Evolutionary conservation across 2,888 invertebrate genomes (phyloP).

Genomic region (Diarsia dahlii): DNA sequence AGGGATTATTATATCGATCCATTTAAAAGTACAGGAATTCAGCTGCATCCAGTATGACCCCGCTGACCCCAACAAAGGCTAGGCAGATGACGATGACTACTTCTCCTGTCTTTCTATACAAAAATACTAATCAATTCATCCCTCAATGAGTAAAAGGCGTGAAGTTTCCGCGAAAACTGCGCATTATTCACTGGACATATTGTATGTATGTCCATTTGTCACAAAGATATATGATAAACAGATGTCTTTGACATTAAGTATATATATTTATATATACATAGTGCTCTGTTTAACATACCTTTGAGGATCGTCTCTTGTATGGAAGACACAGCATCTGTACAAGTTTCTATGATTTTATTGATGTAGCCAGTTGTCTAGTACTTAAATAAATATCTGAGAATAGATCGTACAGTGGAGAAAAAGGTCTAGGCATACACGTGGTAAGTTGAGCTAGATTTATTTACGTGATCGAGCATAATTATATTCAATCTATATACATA

Average conservation of each 20-base stretch:
- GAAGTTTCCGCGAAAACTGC: slow-evolving; percentile 6
- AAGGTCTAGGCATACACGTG: background rate
- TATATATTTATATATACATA: background rate
- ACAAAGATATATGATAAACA: slow-evolving; percentile 60
- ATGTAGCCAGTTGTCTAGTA: background rate
- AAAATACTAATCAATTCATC: too few species aligned
- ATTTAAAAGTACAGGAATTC: too few species aligned
- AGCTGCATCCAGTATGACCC: too few species aligned
- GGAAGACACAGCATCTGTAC: background rate
- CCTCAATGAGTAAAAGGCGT: slow-evolving; percentile 1
- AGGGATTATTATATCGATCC: too few species aligned
- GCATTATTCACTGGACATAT: slow-evolving; percentile 39
- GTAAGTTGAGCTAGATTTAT: background rate
- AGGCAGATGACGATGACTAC: too few species aligned
- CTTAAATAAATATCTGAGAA: background rate
- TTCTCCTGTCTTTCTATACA: too few species aligned
- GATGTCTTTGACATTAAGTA: slow-evolving; percentile 28
- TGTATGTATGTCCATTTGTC: slow-evolving; percentile 26
- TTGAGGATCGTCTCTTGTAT: slow-evolving; percentile 15
- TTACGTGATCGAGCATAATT: too few species aligned
- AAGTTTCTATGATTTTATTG: background rate
- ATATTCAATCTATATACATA: too few species aligned
- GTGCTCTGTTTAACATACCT: slow-evolving; percentile 41
- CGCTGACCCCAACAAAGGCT: too few species aligned
- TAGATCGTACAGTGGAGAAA: background rate